A percentile compares a stretch with the other conserved stretches of the same genome.
Conservation (phyloP, 1,140 invertebrate genomes). For the Piezodorus guildinii region DNA sequence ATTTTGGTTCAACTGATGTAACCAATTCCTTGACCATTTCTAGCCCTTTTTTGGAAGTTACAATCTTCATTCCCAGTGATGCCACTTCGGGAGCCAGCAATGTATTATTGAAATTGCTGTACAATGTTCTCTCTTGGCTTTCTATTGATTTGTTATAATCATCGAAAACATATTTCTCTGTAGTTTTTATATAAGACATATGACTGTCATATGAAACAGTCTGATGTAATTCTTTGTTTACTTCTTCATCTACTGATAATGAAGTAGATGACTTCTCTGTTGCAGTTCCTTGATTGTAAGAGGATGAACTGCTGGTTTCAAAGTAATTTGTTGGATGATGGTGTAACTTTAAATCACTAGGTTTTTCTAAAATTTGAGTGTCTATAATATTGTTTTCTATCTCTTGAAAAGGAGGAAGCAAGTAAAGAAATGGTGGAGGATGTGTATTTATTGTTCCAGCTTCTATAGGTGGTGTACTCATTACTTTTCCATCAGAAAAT, state of each 20-base stretch:
- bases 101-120: background rate
- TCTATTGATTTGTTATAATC: background rate
- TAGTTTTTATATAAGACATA: background rate
- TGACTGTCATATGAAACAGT: background rate
- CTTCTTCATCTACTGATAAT: background rate
- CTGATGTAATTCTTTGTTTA: conserved; percentile 3
- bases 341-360: background rate
- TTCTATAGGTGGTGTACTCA: background rate
- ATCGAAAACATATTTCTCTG: background rate
- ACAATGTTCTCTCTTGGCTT: background rate
- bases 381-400: conserved; percentile 13
- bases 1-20: background rate
- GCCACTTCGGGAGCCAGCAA: conserved; percentile 20
- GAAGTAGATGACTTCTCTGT: background rate
- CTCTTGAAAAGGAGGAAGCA: conserved; percentile 21
- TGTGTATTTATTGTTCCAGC: background rate
- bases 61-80: conserved; percentile 21
- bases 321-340: background rate
- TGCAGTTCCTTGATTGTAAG: background rate
- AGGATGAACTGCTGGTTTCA: background rate
- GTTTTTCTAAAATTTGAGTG: background rate
- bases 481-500: background rate
- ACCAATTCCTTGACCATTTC: conserved; percentile 5
- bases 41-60: conserved; percentile 8
- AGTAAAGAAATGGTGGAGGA: conserved; percentile 18